phyloP scores from a whole-genome alignment of 2,888 invertebrate genomes.

The Thalpophila matura region DNA sequence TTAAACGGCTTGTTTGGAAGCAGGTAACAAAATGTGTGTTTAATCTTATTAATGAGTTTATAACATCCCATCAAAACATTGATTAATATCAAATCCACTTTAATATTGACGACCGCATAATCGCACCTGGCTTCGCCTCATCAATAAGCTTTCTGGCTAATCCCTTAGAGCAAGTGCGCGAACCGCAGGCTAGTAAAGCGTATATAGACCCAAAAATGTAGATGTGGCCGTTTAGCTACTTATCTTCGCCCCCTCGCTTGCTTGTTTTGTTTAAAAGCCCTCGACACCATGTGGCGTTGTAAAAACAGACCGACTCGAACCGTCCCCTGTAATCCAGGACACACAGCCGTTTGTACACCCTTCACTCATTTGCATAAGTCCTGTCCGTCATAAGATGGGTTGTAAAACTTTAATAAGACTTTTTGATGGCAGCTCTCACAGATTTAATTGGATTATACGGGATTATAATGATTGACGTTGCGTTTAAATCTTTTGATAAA shows the following conservation, averaged over 20 bases:
- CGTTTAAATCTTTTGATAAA: slow-evolving; percentile 53
- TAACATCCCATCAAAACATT: slow-evolving; percentile 19
- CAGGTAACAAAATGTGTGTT: slow-evolving; percentile 11
- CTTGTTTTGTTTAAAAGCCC: slow-evolving; percentile 77
- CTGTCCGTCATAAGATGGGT: slow-evolving; percentile 85
- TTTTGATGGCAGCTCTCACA: slow-evolving; percentile 76
- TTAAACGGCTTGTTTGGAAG: not conserved
- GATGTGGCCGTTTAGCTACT: slow-evolving; percentile 67
- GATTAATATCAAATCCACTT: slow-evolving; percentile 35
- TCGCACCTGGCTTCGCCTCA: slow-evolving; percentile 45
- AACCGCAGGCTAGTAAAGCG: slow-evolving; percentile 26
- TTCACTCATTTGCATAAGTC: slow-evolving; percentile 88
- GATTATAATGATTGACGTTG: slow-evolving; percentile 71
- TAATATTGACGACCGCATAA: slow-evolving; percentile 46
- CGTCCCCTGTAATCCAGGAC: slow-evolving; percentile 82
- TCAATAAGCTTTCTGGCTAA: slow-evolving; percentile 51
- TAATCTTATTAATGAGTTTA: slow-evolving; percentile 37
- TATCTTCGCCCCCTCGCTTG: slow-evolving; percentile 66
- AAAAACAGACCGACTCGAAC: slow-evolving; percentile 81
- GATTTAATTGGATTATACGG: slow-evolving; percentile 77
- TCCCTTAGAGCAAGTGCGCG: slow-evolving; percentile 35
- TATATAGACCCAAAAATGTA: slow-evolving; percentile 56
- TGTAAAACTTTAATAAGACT: slow-evolving; percentile 84
- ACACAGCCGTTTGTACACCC: slow-evolving; percentile 77
- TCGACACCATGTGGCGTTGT: slow-evolving; percentile 84